phyloP scores from a whole-genome alignment of 2,888 invertebrate species.

The Malachius bipustulatus region DNA sequence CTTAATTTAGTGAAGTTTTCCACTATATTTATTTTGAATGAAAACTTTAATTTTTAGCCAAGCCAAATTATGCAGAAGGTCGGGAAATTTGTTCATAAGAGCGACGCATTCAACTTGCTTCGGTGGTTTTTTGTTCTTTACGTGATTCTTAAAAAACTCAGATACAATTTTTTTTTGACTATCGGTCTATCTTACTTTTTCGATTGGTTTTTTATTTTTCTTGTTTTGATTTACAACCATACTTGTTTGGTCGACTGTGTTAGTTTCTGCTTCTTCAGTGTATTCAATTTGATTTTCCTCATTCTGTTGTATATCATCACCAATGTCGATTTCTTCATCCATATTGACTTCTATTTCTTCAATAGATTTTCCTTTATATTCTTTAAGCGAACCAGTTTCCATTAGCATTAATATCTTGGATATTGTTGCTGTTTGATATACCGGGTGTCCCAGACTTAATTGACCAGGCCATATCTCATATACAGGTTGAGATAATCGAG shows the following conservation, averaged over 20 bases:
- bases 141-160: neutral
- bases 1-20: no score
- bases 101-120: neutral
- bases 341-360: constrained; percentile 15
- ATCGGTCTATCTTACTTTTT: neutral
- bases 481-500: no score
- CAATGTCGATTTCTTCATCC: constrained; percentile 2
- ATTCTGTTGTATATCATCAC: no score
- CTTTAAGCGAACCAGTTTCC: constrained; percentile 13
- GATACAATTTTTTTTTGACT: neutral
- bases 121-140: neutral
- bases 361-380: constrained; percentile 17
- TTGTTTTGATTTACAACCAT: neutral
- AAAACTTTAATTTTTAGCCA: neutral
- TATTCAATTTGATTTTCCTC: neutral
- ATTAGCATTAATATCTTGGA: constrained; percentile 17
- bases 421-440: constrained; percentile 19
- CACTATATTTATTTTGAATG: neutral
- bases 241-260: neutral
- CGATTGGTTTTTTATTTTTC: neutral
- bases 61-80: neutral
- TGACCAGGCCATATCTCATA: no score
- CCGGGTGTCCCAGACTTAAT: no score
- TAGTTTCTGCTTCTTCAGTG: neutral
- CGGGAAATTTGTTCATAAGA: neutral